A percentile compares a stretch with the other conserved stretches of the same genome.
phyloP scores from a whole-genome alignment of 2,797 vertebrate species.

The Ataeniobius toweri region DNA sequence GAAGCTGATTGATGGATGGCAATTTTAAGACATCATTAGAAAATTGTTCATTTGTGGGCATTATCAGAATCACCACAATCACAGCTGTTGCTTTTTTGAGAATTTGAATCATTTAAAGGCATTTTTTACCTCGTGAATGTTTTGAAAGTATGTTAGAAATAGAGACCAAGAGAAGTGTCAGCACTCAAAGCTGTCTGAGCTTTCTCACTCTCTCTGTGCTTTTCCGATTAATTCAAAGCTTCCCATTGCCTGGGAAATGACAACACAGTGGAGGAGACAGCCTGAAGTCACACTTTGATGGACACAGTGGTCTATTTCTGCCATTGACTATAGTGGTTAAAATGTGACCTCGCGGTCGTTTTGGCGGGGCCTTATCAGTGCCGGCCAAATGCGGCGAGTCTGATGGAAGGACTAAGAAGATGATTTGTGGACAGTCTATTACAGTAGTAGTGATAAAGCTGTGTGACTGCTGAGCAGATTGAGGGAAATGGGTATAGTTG shows the following conservation, averaged over 20 bases:
- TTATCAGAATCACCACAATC: slow-evolving; percentile 37
- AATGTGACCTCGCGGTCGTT: slow-evolving; percentile 70
- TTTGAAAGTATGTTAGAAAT: slow-evolving; percentile 58
- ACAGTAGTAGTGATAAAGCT: slow-evolving; percentile 47
- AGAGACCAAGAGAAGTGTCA: slow-evolving; percentile 53
- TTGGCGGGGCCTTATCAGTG: slow-evolving; percentile 68
- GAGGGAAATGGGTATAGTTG: slow-evolving; percentile 16
- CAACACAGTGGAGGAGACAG: slow-evolving; percentile 71
- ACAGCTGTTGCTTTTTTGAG: slow-evolving; percentile 22
- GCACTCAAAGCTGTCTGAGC: slow-evolving; percentile 46
- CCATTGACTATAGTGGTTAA: slow-evolving; percentile 68
- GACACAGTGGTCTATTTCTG: slow-evolving; percentile 71
- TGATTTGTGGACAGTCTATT: slow-evolving; percentile 66
- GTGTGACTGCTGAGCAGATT: slow-evolving; percentile 44
- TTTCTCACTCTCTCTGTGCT: slow-evolving; percentile 64
- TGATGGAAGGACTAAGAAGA: slow-evolving; percentile 64
- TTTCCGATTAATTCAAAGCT: slow-evolving; percentile 75
- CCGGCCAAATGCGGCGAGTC: slow-evolving; percentile 63
- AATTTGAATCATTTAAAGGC: slow-evolving; percentile 44
- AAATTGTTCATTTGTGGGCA: slow-evolving; percentile 12
- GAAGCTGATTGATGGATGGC: neutral
- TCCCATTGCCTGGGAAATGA: slow-evolving; percentile 70
- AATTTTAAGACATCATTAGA: neutral
- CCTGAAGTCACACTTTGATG: slow-evolving; percentile 80
- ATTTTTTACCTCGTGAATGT: slow-evolving; percentile 38